Percentiles rank a stretch among this genome's conserved stretches.
phyloP scores from a whole-genome alignment of 2,113 vertebrate genomes.

The Mystacornis crossleyi region DNA sequence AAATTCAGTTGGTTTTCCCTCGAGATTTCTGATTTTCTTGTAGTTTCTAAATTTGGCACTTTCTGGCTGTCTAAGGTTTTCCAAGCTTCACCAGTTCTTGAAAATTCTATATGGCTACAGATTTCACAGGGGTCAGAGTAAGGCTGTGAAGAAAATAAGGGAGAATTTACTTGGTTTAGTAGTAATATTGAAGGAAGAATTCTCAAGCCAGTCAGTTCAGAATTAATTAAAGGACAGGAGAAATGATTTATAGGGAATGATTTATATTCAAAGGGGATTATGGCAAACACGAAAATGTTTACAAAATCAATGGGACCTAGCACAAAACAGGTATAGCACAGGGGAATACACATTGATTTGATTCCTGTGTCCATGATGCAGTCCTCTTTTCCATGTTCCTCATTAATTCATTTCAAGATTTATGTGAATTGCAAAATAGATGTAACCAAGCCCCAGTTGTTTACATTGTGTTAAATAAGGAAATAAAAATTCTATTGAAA shows the following conservation, averaged over 20 bases:
- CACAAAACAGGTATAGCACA: neutral
- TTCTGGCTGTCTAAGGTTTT: neutral
- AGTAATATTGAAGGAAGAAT: neutral
- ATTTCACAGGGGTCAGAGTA: neutral
- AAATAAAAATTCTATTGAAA: neutral
- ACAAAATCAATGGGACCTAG: neutral
- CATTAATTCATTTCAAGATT: slow-evolving; percentile 33
- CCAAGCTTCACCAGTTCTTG: neutral
- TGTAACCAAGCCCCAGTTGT: slow-evolving; percentile 2
- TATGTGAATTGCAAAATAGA: neutral
- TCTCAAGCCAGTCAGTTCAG: neutral
- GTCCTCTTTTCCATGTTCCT: neutral
- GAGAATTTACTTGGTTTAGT: neutral
- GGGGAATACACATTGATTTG: slow-evolving; percentile 29
- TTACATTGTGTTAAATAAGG: neutral
- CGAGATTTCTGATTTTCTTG: neutral
- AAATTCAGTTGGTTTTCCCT: neutral
- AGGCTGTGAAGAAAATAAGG: neutral
- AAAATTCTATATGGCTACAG: neutral
- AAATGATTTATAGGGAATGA: neutral
- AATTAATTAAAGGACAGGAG: slow-evolving; percentile 40
- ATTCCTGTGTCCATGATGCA: neutral
- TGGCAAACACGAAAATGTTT: slow-evolving; percentile 8
- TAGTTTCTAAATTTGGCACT: neutral
- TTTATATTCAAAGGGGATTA: slow-evolving; percentile 43